Conservation (phyloP, 2,888 invertebrate species). For the Chloromyia formosa region DNA sequence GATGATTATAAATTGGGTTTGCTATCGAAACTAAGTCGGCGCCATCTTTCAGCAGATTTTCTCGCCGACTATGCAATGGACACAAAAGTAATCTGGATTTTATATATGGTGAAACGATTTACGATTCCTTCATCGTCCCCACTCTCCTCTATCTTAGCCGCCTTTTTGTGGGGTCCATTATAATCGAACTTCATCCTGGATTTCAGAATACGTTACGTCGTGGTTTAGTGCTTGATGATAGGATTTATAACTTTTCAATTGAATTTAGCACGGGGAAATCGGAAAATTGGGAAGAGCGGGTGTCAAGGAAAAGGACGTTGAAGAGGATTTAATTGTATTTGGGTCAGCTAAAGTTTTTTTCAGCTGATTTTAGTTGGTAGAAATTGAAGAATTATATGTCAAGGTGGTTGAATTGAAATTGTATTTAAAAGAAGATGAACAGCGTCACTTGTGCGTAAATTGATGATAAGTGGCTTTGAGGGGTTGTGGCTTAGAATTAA, state of each 20-base stretch:
- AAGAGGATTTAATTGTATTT: constrained; percentile 17
- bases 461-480: no score
- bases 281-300: background rate
- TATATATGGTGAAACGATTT: constrained; percentile 28
- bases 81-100: constrained; percentile 38
- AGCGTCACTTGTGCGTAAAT: no score
- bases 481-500: no score
- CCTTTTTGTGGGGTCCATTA: background rate
- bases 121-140: background rate
- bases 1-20: constrained; percentile 42
- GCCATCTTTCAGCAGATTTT: background rate
- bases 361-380: background rate
- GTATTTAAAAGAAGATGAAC: no score
- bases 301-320: background rate
- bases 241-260: constrained; percentile 42
- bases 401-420: no score
- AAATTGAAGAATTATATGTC: no score
- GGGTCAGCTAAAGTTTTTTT: constrained; percentile 15
- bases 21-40: constrained; percentile 25
- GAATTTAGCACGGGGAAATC: constrained; percentile 9
- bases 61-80: background rate
- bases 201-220: background rate
- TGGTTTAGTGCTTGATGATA: constrained; percentile 31
- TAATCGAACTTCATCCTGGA: background rate
- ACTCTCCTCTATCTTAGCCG: background rate